Evolutionary conservation across 2,113 vertebrate species (phyloP), one percentile per base, ranked within the genome.

Genomic region (Esox niger): DNA sequence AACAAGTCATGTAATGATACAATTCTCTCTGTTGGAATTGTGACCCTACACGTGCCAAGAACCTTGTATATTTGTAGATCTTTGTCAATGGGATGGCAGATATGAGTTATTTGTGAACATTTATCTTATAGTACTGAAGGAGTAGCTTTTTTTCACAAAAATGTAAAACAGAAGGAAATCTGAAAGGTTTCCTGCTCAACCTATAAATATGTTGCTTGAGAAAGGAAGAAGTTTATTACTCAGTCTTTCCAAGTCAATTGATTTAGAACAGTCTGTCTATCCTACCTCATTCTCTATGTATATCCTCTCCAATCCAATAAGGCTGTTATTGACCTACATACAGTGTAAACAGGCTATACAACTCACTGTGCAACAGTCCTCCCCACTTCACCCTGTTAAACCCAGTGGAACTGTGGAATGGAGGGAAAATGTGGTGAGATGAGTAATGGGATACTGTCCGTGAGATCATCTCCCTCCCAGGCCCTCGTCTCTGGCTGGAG

Each of bases 361-460:
- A 38, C 13, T 38, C 35, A 13, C 10, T 38, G 15, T 43, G 13
- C 38, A 10, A 5, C 38, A 13, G n/a, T n/a, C 35, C 13, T 38
- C 4, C 35, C 15, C 35, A 13, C 35, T 38, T 38, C 35, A n/a
- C 11, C 35, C 2, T 15, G 11, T 49, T 15, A 49, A 49, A 26
- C 54, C 4, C 23, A 29, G 25, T 20, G 4, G 17, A 31, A 20
- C 29, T 31, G 15, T 58, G 27, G 29, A 31, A 6, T 58, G 27
- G 29, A 31, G 13, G 56, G 29, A 15, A 10, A 31, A 46, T 68
- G 38, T 61, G 71, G 58, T 63, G 52, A 65, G 59, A 30, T 70
- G 70, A 73, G 47, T 71, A 70, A 74, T 68, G 62, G 64, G 54
- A 55, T 62, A 65, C 29, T 71, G 46, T 33, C 20, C 59, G 58